Evolutionary conservation across 2,797 vertebrate genomes (phyloP).

Genomic region (Lutjanus campechanus): DNA sequence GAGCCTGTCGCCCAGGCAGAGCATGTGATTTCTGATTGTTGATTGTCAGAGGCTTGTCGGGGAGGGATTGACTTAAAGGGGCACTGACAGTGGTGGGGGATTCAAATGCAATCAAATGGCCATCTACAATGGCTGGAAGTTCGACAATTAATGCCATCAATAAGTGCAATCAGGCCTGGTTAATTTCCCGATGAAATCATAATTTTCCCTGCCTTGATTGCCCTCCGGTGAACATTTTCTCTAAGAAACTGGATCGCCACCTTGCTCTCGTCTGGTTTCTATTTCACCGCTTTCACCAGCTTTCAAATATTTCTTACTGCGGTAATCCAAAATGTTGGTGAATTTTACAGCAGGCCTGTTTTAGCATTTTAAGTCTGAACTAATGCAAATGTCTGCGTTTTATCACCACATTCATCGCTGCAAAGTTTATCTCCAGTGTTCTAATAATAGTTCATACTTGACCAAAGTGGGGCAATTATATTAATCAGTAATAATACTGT

Average conservation of each 20-base stretch:
- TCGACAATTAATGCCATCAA: constrained; percentile 71
- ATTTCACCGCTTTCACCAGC: constrained; percentile 41
- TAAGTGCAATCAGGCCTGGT: constrained; percentile 75
- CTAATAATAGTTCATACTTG: constrained; percentile 31
- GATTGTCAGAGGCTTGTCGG: constrained; percentile 47
- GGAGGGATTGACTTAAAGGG: constrained; percentile 2
- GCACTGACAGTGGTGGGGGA: constrained; percentile 15
- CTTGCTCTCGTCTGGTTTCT: constrained; percentile 34
- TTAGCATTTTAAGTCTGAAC: constrained; percentile 38
- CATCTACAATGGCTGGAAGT: constrained; percentile 46
- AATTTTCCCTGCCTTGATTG: constrained; percentile 60
- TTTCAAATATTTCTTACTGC: constrained; percentile 38
- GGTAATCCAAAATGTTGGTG: constrained; percentile 34
- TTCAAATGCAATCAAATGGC: constrained; percentile 73
- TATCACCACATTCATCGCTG: neutral
- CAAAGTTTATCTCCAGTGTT: neutral
- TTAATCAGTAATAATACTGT: neutral
- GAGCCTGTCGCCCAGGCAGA: constrained; percentile 7
- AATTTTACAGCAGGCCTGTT: constrained; percentile 33
- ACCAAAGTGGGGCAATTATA: neutral
- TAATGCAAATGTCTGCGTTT: constrained; percentile 18
- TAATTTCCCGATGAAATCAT: constrained; percentile 68
- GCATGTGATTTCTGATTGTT: constrained; percentile 61
- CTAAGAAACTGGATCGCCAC: constrained; percentile 5
- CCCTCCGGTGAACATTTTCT: constrained; percentile 27